Percentiles rank a stretch among this genome's conserved stretches.
These are phyloP conservation scores for Caloenas nicobarica DNA, from an alignment of 2,113 vertebrate genomes.

Conservation along the genomic window DNA sequence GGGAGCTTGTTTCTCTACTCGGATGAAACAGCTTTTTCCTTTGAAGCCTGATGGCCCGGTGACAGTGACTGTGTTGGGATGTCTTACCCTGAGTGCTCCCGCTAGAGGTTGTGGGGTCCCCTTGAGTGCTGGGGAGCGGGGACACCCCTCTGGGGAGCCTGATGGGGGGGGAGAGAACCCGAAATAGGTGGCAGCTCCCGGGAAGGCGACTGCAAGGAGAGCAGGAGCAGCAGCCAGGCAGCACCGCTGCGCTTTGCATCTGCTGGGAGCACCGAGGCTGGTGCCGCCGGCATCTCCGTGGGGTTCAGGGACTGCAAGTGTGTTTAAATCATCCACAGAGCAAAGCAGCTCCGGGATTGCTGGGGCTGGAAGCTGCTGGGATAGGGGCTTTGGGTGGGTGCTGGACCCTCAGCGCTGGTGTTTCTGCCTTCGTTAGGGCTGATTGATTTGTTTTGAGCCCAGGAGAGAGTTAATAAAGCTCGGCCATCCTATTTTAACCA, in stretches of 20 bases:
- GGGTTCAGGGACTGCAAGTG: accelerated
- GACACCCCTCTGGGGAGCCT: too few species aligned
- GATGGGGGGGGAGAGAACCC: not conserved
- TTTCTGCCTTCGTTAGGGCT: not conserved
- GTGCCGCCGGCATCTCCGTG: not conserved
- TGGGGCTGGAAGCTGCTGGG: not conserved
- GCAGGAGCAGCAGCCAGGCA: not conserved
- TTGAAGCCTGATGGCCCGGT: not conserved
- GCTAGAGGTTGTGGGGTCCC: not conserved
- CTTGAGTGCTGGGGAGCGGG: accelerated
- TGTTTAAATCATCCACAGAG: not conserved
- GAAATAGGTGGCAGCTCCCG: accelerated
- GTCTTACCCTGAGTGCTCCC: not conserved
- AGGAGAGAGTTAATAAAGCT: not conserved
- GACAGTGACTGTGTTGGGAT: not conserved
- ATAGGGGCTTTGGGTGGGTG: not conserved
- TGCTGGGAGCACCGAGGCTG: not conserved
- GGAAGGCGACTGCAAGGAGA: not conserved
- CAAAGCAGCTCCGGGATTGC: too few species aligned
- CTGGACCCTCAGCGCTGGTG: not conserved
- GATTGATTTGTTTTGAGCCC: not conserved
- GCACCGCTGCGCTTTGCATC: not conserved
- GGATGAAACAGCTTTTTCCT: not conserved
- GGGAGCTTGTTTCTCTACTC: slow-evolving; percentile 5
- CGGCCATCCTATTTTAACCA: not conserved